Evolutionary conservation across 2,113 vertebrate species (phyloP).

Genomic region (Ailuropoda melanoleuca): DNA sequence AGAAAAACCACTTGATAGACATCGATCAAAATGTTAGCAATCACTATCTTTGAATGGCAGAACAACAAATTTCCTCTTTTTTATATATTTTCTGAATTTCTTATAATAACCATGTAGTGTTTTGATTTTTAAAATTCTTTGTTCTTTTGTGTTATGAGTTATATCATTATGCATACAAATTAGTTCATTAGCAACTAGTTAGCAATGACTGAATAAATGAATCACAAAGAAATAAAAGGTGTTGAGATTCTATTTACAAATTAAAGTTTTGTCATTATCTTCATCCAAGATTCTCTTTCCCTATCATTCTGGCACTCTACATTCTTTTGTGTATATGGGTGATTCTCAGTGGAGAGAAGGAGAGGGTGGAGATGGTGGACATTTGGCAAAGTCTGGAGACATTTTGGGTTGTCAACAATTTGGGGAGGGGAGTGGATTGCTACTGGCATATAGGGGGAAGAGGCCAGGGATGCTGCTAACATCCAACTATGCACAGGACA

Average conservation of each 20-base stretch:
- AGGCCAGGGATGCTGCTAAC: not conserved
- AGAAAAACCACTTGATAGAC: not conserved
- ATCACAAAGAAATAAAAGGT: conserved; percentile 20
- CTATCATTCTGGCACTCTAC: not conserved
- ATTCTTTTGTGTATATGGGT: not conserved
- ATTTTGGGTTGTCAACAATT: conserved; percentile 1
- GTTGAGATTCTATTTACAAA: conserved; percentile 10
- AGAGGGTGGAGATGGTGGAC: not conserved
- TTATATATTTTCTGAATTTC: not conserved
- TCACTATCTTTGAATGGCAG: not conserved
- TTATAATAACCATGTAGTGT: not conserved
- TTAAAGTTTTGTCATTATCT: not conserved
- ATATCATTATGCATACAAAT: not conserved
- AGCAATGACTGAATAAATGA: not conserved
- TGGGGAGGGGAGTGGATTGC: not conserved
- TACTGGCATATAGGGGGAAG: not conserved
- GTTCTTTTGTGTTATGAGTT: not conserved
- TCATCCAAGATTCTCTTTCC: not conserved
- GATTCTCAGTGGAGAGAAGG: not conserved
- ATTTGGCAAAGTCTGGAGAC: not conserved
- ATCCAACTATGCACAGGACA: not conserved
- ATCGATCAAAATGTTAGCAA: not conserved
- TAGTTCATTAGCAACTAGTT: not conserved
- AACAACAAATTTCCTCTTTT: not conserved
- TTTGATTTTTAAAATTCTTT: not conserved